These are phyloP conservation scores for Drosophila kurseongensis DNA, from an alignment of 1,140 invertebrate species.

Conservation along the genomic window DNA sequence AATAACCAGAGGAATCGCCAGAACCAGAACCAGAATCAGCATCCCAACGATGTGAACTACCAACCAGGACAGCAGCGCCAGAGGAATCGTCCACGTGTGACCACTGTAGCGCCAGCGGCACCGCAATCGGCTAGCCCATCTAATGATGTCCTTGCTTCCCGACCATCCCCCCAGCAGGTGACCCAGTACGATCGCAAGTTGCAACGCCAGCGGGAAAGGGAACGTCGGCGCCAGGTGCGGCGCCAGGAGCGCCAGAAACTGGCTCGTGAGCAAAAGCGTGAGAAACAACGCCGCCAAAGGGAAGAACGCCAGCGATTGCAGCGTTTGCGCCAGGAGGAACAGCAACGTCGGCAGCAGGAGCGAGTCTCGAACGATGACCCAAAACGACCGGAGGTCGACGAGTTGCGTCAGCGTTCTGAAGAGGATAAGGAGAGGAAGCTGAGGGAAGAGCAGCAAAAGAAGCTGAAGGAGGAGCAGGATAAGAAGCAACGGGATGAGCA, in stretches of 20 bases:
- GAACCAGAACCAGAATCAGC: constrained; percentile 8
- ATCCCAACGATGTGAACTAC: constrained; percentile 74
- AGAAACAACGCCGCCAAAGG: constrained; percentile 38
- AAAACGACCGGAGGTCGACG: constrained; percentile 38
- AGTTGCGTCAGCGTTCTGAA: constrained; percentile 41
- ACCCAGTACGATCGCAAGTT: constrained; percentile 70
- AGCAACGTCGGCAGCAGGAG: constrained; percentile 33
- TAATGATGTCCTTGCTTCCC: constrained; percentile 50
- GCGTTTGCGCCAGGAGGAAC: constrained; percentile 13
- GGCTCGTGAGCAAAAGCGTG: constrained; percentile 52
- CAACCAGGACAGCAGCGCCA: constrained; percentile 16
- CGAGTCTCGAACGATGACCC: constrained; percentile 5
- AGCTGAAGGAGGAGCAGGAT: not conserved
- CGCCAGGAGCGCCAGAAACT: constrained; percentile 56
- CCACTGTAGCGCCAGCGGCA: constrained; percentile 21
- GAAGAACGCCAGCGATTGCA: constrained; percentile 39
- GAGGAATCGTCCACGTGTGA: constrained; percentile 40
- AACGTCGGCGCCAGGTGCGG: constrained; percentile 58
- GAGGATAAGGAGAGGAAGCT: constrained; percentile 21
- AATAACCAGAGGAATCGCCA: constrained; percentile 40
- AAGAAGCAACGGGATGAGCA: constrained; percentile 8
- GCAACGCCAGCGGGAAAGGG: constrained; percentile 70
- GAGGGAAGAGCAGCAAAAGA: constrained; percentile 8
- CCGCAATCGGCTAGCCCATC: not conserved
- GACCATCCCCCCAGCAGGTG: constrained; percentile 41